Percentiles rank a stretch among this genome's conserved stretches.
These are phyloP conservation scores for Cerastis leucographa DNA, from an alignment of 2,888 invertebrate genomes.

Conservation along the genomic window DNA sequence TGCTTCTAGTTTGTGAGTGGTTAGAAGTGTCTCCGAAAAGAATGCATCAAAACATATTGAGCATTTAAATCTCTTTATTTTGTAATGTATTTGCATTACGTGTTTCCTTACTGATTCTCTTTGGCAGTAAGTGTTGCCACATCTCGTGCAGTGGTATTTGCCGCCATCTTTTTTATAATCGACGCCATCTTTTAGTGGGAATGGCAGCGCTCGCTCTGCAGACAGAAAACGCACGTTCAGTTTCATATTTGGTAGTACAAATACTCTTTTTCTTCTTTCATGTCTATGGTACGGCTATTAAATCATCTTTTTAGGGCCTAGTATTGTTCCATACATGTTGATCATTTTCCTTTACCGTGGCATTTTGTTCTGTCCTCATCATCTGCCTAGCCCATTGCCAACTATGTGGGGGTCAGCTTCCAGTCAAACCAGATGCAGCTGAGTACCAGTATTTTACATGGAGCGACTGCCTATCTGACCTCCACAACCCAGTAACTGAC, in stretches of 20 bases:
- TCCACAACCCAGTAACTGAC: not conserved
- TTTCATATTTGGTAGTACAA: not conserved
- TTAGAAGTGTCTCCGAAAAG: conserved; percentile 73
- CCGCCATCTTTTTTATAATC: conserved; percentile 76
- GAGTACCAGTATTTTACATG: not conserved
- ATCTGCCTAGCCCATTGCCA: not conserved
- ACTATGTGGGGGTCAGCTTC: not conserved
- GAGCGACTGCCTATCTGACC: not conserved
- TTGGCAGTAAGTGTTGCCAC: conserved; percentile 76
- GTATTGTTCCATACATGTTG: not conserved
- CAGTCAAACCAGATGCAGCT: not conserved
- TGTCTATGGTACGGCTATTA: not conserved
- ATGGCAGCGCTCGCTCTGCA: conserved; percentile 73
- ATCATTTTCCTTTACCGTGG: not conserved
- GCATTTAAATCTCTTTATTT: conserved; percentile 73
- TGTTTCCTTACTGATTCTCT: conserved; percentile 72
- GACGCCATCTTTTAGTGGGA: conserved; percentile 69
- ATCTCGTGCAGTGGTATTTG: conserved; percentile 71
- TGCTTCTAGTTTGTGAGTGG: conserved; percentile 77
- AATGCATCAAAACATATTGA: conserved; percentile 75
- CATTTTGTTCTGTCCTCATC: not conserved
- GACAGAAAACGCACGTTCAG: conserved; percentile 67
- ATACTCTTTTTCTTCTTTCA: not conserved
- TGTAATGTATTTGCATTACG: conserved; percentile 78
- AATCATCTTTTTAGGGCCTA: not conserved